These are phyloP conservation scores for Drosophila melanica DNA, from an alignment of 1,140 invertebrate genomes.

Conservation along the genomic window DNA sequence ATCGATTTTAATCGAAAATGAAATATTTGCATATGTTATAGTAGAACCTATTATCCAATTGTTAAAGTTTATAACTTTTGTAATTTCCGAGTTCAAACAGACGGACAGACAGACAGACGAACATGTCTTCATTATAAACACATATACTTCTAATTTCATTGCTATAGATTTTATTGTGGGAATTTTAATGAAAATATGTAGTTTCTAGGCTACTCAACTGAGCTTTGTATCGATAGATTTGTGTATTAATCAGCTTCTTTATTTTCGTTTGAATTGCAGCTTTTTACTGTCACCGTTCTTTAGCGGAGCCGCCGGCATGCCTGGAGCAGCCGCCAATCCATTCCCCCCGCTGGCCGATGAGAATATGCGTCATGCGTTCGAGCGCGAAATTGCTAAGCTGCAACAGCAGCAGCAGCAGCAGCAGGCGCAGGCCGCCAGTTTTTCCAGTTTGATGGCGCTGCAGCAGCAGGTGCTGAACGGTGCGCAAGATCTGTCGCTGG, in stretches of 20 bases:
- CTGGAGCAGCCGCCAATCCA: slow-evolving; percentile 86
- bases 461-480: slow-evolving; percentile 89
- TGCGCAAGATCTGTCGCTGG: slow-evolving; percentile 93
- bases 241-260: neutral
- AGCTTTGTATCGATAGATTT: neutral
- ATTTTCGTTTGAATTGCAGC: slow-evolving; percentile 82
- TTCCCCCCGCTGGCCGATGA: slow-evolving; percentile 86
- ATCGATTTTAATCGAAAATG: no score
- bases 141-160: no score
- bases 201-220: no score
- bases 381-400: slow-evolving; percentile 94
- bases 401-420: slow-evolving; percentile 86
- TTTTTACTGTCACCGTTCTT: slow-evolving; percentile 93
- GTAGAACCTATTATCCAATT: no score
- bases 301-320: slow-evolving; percentile 86
- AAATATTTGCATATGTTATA: no score
- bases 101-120: no score
- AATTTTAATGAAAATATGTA: no score
- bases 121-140: no score
- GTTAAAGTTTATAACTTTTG: no score
- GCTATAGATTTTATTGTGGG: no score
- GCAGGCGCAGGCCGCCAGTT: slow-evolving; percentile 83
- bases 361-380: slow-evolving; percentile 93
- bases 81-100: no score
- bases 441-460: slow-evolving; percentile 87